phyloP scores from a whole-genome alignment of 2,888 invertebrate genomes.

The Drosophila formosana region DNA sequence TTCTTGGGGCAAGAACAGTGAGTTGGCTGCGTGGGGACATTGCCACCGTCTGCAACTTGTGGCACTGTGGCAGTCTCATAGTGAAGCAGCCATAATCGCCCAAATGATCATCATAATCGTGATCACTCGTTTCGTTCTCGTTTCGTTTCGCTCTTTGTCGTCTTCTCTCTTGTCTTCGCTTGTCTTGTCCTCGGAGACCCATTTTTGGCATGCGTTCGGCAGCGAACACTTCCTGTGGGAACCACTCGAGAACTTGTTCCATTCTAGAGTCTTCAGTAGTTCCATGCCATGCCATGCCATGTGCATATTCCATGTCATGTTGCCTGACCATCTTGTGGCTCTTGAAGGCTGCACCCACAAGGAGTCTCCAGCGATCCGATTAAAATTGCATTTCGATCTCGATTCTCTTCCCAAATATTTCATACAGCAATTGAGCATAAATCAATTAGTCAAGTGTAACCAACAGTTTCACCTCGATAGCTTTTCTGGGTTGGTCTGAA shows the following conservation, averaged over 20 bases:
- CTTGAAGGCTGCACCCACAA: conserved; percentile 58
- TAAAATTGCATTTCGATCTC: conserved; percentile 39
- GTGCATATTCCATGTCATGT: conserved; percentile 54
- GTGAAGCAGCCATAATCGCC: conserved; percentile 65
- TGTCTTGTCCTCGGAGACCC: conserved; percentile 74
- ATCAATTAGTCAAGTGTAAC: conserved; percentile 71
- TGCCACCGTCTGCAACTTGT: conserved; percentile 55
- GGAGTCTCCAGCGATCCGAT: conserved; percentile 14
- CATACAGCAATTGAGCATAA: conserved; percentile 56
- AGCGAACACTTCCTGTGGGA: conserved; percentile 77
- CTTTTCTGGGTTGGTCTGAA: conserved; percentile 25
- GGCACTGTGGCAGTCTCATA: conserved; percentile 14
- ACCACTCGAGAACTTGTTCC: conserved; percentile 65
- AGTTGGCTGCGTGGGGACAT: conserved; percentile 53
- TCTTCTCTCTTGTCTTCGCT: conserved; percentile 4
- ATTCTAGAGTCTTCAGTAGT: conserved; percentile 26
- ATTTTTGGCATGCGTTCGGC: conserved; percentile 77
- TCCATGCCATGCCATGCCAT: conserved; percentile 47
- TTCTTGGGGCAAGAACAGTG: conserved; percentile 42
- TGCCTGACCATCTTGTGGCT: conserved; percentile 46
- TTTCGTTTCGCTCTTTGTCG: conserved; percentile 17
- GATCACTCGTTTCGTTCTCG: conserved; percentile 59
- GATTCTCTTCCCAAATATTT: conserved; percentile 43
- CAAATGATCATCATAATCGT: conserved; percentile 76
- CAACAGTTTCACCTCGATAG: conserved; percentile 52